phyloP scores from a whole-genome alignment of 2,888 invertebrate species.

The Cerceris ruficornis region DNA sequence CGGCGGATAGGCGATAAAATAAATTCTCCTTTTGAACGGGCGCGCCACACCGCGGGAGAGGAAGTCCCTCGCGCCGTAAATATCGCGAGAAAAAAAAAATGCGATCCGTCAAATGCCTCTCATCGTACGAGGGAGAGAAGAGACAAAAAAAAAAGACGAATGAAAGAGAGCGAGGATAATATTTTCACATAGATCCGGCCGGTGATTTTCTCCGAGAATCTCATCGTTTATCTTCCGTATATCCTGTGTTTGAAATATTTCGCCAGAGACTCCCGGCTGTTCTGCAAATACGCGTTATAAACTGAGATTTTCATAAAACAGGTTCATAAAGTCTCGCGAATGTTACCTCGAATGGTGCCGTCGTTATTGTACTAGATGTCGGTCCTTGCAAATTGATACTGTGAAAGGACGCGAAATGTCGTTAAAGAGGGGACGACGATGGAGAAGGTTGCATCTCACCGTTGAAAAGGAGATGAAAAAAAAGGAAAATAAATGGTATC shows the following conservation, averaged over 20 bases:
- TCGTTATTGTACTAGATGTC: too few relatives aligned
- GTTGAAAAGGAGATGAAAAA: too few relatives aligned
- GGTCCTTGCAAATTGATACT: too few relatives aligned
- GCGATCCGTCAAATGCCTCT: conserved; percentile 52
- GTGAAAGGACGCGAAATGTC: too few relatives aligned
- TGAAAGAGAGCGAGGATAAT: conserved; percentile 4
- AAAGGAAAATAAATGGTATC: too few relatives aligned
- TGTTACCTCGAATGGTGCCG: not conserved
- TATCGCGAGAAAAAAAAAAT: conserved; percentile 34
- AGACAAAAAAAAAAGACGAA: not conserved
- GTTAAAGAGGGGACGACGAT: too few relatives aligned
- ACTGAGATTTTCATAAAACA: conserved; percentile 18
- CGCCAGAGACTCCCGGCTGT: not conserved
- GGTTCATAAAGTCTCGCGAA: conserved; percentile 8
- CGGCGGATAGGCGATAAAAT: conserved; percentile 62
- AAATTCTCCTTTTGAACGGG: conserved; percentile 57
- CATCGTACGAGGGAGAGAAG: conserved; percentile 1
- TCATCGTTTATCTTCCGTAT: not conserved
- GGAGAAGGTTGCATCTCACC: too few relatives aligned
- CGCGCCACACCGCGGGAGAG: conserved; percentile 26
- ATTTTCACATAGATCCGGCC: conserved; percentile 1
- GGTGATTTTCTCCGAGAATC: not conserved
- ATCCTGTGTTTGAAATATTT: conserved; percentile 10
- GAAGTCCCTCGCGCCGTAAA: conserved; percentile 41
- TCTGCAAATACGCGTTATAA: not conserved